Percentiles rank a stretch among this genome's conserved stretches.
Conservation (phyloP, 2,113 vertebrate species). For the Cyprinodon variegatus region DNA sequence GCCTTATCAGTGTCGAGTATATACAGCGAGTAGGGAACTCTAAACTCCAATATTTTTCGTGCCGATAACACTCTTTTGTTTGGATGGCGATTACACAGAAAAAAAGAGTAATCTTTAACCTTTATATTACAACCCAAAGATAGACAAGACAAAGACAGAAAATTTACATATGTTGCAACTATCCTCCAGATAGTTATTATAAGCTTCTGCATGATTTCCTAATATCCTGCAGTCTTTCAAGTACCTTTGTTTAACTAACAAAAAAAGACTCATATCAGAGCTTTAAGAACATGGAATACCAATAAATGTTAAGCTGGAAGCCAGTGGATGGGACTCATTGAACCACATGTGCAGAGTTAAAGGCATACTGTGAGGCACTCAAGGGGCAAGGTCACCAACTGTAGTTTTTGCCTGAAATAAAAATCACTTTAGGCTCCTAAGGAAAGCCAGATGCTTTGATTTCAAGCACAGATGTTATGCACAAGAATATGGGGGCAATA, state of each 20-base stretch:
- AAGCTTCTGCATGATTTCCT: no score
- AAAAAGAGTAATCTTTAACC: not conserved
- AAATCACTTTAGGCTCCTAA: constrained; percentile 50
- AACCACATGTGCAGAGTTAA: not conserved
- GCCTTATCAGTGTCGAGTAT: not conserved
- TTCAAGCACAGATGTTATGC: constrained; percentile 50
- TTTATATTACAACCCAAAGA: no score
- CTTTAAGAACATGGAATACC: not conserved
- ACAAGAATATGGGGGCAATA: constrained; percentile 31
- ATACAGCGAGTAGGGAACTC: not conserved
- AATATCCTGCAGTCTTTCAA: no score
- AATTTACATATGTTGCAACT: no score
- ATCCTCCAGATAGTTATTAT: no score
- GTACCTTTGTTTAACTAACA: no score
- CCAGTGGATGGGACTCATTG: not conserved
- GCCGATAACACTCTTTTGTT: not conserved
- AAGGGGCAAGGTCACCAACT: constrained; percentile 31
- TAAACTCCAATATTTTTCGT: not conserved
- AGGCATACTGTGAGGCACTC: constrained; percentile 1
- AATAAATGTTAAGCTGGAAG: not conserved
- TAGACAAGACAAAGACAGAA: no score
- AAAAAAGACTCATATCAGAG: not conserved
- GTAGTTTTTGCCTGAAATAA: constrained; percentile 49
- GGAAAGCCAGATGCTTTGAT: constrained; percentile 50
- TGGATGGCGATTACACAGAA: not conserved